These are phyloP conservation scores for Aphaenogaster rudis DNA, from an alignment of 1,140 invertebrate species.

Conservation along the genomic window DNA sequence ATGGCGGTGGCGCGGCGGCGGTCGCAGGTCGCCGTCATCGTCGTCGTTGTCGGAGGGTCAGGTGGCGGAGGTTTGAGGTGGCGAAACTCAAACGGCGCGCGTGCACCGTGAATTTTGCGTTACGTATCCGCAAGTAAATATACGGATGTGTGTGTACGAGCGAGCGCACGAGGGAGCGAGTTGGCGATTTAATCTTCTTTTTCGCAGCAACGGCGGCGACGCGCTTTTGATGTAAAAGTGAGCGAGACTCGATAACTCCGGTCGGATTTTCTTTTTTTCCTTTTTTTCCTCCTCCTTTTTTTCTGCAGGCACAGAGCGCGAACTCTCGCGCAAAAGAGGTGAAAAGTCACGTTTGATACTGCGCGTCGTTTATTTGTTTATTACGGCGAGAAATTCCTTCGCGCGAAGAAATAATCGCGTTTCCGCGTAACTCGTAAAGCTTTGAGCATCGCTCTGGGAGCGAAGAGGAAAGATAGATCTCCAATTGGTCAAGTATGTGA, in stretches of 20 bases:
- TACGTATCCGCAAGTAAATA: not conserved
- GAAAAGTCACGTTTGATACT: slow-evolving; percentile 37
- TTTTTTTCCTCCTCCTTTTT: not conserved
- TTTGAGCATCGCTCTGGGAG: not conserved
- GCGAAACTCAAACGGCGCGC: slow-evolving; percentile 21
- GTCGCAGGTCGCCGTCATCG: not conserved
- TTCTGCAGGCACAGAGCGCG: not conserved
- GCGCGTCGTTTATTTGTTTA: slow-evolving; percentile 16
- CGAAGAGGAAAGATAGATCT: not conserved
- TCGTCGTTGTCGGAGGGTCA: not conserved
- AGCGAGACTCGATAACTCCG: slow-evolving; percentile 36
- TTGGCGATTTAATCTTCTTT: slow-evolving; percentile 52
- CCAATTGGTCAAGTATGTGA: not conserved
- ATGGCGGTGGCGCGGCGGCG: not conserved
- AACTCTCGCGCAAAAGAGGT: slow-evolving; percentile 18
- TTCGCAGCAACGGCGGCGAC: slow-evolving; percentile 20
- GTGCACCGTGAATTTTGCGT: slow-evolving; percentile 15
- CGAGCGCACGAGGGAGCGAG: not conserved
- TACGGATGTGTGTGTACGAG: not conserved
- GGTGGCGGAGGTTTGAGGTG: slow-evolving; percentile 13
- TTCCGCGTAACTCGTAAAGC: not conserved
- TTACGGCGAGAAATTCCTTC: not conserved
- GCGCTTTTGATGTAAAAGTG: slow-evolving; percentile 54
- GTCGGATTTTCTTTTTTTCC: slow-evolving; percentile 7
- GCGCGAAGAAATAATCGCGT: not conserved